Conservation (phyloP, 1,140 invertebrate genomes). For the Heliconius eleuchia region DNA sequence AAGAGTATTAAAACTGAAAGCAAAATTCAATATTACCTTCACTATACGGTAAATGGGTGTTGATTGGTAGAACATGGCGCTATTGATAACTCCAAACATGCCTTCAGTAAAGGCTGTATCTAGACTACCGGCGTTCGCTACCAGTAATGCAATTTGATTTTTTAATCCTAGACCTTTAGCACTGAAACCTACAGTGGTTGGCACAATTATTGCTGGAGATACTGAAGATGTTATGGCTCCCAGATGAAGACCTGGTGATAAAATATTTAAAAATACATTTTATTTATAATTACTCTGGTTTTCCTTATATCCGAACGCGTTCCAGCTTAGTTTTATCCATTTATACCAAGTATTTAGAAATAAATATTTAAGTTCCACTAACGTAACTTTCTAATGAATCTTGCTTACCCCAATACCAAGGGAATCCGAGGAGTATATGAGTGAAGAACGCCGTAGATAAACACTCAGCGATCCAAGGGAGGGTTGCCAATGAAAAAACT, state of each 20-base stretch:
- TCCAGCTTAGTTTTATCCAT: background rate
- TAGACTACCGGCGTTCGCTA: constrained; percentile 92
- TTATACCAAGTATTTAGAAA: constrained; percentile 3
- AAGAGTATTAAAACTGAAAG: constrained; percentile 30
- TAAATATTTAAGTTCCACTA: constrained; percentile 10
- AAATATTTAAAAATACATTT: constrained; percentile 13
- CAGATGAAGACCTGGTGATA: constrained; percentile 84
- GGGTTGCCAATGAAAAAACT: constrained; percentile 90
- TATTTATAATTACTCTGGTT: background rate
- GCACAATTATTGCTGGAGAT: constrained; percentile 96
- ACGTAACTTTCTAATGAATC: constrained; percentile 17
- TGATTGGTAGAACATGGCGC: constrained; percentile 90
- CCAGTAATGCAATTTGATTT: constrained; percentile 95
- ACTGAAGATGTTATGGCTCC: constrained; percentile 94
- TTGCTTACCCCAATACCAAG: constrained; percentile 90
- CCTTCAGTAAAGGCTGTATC: constrained; percentile 95
- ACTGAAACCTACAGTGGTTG: constrained; percentile 90
- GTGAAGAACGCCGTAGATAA: constrained; percentile 85
- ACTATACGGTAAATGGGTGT: constrained; percentile 80
- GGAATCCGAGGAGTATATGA: constrained; percentile 89
- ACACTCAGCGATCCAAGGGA: constrained; percentile 93
- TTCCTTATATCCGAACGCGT: background rate
- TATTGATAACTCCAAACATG: constrained; percentile 92
- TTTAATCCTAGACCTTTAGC: constrained; percentile 92
- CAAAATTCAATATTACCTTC: constrained; percentile 55